Conservation (phyloP, 2,113 vertebrate species). For the Peromyscus californicus region DNA sequence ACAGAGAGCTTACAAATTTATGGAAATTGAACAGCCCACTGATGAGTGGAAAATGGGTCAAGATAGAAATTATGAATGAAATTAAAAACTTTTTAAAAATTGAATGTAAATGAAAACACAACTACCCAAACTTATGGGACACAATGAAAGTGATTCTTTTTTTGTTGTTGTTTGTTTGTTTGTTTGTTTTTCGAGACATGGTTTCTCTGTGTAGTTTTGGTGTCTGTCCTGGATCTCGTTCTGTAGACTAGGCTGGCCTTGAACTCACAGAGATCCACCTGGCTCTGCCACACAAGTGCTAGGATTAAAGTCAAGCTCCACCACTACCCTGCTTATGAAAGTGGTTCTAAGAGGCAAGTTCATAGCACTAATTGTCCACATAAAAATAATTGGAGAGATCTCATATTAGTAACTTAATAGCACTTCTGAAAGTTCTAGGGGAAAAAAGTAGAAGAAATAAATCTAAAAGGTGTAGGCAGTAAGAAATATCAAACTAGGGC, state of each 20-base stretch:
- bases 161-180: too few relatives aligned
- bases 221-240: too few relatives aligned
- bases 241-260: too few relatives aligned
- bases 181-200: too few relatives aligned
- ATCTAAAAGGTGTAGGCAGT: background rate
- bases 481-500: background rate
- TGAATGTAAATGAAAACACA: background rate
- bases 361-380: background rate
- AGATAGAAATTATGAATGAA: background rate
- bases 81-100: background rate
- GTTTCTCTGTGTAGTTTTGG: too few relatives aligned
- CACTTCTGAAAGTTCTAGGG: background rate
- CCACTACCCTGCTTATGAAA: background rate
- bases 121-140: background rate
- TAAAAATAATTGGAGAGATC: background rate
- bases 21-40: background rate
- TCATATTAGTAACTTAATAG: background rate
- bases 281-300: too few relatives aligned
- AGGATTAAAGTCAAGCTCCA: too few relatives aligned
- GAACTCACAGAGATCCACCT: too few relatives aligned
- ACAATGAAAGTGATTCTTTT: background rate
- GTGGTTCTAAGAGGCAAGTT: background rate
- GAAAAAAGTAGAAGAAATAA: background rate
- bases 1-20: background rate
- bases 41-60: background rate